Evolutionary conservation across 2,113 vertebrate species (phyloP), one percentile per base, ranked within the genome.

Genomic region (Elephas maximus): DNA sequence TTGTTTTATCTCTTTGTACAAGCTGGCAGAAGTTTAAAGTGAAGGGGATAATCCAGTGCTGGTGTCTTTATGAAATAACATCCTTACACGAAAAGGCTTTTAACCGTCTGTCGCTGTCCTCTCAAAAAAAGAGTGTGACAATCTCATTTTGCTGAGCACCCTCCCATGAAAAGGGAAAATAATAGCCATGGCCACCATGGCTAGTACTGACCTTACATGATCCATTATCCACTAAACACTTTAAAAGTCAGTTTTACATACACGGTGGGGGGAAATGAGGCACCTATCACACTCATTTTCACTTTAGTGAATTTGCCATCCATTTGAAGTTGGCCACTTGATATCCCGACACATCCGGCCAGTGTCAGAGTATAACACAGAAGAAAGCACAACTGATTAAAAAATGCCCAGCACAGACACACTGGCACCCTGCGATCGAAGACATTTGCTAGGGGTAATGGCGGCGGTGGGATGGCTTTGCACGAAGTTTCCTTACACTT

Each of bases 1-100:
- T 99, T 99, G 99, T 99, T 99, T 99, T 98, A 99, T 99, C 99
- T 99, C 98, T 99, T 99, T 99, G 99, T 99, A 99, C 98, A 99
- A 98, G 99, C 99, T 98, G 99, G 99, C 99, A 99, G 99, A 99
- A 99, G 98, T 99, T 99, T 99, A 99, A 99, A 99, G 99, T 98
- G 98, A 98, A 98, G 98, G 98, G 98, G 99, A 99, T 99, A 99
- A 99, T 99, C 99, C 99, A 98, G 99, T 98, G 98, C 98, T 98
- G 98, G 99, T 99, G 99, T 99, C 99, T 99, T 98, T 99, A 99
- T 99, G 99, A 99, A 99, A 99, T 99, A 99, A 99, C 99, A 99
- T 99, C 98, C 99, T 99, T 99, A 99, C 99, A 99, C 98, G 99
- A 99, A 99, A 99, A 99, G 99, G 99, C 99, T 99, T 99, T 99